Evolutionary conservation across 1,140 invertebrate genomes (phyloP).

Genomic region (Atopsyche davidsoni): DNA sequence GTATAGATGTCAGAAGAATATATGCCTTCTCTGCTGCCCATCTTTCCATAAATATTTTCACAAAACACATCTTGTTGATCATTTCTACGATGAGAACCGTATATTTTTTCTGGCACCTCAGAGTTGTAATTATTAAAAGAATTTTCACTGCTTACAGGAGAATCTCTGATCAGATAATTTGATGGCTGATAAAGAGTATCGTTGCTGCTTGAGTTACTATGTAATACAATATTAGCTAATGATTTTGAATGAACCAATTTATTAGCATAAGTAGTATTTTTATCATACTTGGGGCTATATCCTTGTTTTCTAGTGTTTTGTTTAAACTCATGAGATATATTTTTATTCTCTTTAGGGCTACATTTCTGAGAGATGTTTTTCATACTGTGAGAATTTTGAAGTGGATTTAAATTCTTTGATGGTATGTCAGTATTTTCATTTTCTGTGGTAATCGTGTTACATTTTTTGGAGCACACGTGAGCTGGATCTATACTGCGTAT

Average conservation of each 20-base stretch:
- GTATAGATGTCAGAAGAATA: slow-evolving; percentile 45
- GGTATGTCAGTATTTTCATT: slow-evolving; percentile 1
- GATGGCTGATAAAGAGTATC: slow-evolving; percentile 45
- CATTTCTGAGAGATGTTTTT: slow-evolving; percentile 6
- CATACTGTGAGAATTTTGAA: slow-evolving; percentile 35
- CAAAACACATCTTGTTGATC: slow-evolving; percentile 42
- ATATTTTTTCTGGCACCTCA: slow-evolving; percentile 43
- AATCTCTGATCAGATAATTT: slow-evolving; percentile 40
- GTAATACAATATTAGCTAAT: slow-evolving; percentile 43
- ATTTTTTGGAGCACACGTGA: slow-evolving; percentile 44
- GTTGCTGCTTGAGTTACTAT: slow-evolving; percentile 44
- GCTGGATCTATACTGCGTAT: slow-evolving; percentile 43
- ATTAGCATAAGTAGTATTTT: slow-evolving; percentile 22
- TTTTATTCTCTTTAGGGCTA: slow-evolving; percentile 10
- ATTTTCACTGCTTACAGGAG: slow-evolving; percentile 41
- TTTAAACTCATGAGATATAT: slow-evolving; percentile 6
- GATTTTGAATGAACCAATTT: slow-evolving; percentile 47
- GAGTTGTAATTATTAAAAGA: slow-evolving; percentile 42
- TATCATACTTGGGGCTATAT: slow-evolving; percentile 41
- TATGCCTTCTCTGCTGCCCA: slow-evolving; percentile 28
- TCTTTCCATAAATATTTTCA: slow-evolving; percentile 38
- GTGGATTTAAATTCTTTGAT: slow-evolving; percentile 18
- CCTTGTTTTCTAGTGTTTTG: slow-evolving; percentile 33
- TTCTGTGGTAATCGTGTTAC: slow-evolving; percentile 12
- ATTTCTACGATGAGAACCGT: slow-evolving; percentile 40